Percentiles rank a stretch among this genome's conserved stretches.
Conservation (phyloP, 2,797 vertebrate species). For the Neostethus bicornis region DNA sequence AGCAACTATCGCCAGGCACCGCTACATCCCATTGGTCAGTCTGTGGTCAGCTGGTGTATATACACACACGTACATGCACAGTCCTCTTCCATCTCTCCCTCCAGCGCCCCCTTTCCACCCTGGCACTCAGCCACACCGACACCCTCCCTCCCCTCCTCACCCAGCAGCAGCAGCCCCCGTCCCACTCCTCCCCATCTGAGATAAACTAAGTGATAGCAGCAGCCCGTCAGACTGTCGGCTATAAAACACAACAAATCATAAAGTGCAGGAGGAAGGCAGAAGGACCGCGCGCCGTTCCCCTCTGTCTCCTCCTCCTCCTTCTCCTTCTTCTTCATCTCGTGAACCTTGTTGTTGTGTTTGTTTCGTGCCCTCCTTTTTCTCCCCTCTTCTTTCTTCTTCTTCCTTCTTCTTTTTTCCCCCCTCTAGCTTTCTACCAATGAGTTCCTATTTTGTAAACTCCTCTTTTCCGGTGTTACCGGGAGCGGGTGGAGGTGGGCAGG, state of each 20-base stretch:
- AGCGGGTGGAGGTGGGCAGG: conserved; percentile 83
- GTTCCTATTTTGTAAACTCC: conserved; percentile 99
- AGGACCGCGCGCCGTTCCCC: conserved; percentile 66
- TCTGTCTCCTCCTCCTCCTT: conserved; percentile 69
- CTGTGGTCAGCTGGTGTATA: conserved; percentile 92
- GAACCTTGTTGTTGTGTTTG: conserved; percentile 66
- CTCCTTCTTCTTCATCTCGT: conserved; percentile 57
- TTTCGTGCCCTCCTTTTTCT: conserved; percentile 59
- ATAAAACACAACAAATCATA: conserved; percentile 99
- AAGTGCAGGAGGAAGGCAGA: conserved; percentile 88
- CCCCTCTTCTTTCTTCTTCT: conserved; percentile 37
- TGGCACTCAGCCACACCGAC: conserved; percentile 57
- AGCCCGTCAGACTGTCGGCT: conserved; percentile 89
- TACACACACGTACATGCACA: conserved; percentile 41
- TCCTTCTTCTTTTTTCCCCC: conserved; percentile 28
- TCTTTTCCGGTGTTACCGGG: conserved; percentile 95
- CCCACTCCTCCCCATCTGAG: conserved; percentile 94
- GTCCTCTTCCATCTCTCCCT: conserved; percentile 5
- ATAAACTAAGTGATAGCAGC: conserved; percentile 96
- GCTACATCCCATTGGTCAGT: conserved; percentile 92
- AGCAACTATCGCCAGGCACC: conserved; percentile 81
- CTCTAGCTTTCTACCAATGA: conserved; percentile 88
- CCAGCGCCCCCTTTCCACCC: conserved; percentile 19
- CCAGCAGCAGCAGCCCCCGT: conserved; percentile 30
- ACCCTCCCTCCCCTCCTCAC: conserved; percentile 17